A percentile compares a stretch with the other conserved stretches of the same genome.
phyloP scores from a whole-genome alignment of 64 coral and sea anemone species.

The Platygyra sinensis region DNA sequence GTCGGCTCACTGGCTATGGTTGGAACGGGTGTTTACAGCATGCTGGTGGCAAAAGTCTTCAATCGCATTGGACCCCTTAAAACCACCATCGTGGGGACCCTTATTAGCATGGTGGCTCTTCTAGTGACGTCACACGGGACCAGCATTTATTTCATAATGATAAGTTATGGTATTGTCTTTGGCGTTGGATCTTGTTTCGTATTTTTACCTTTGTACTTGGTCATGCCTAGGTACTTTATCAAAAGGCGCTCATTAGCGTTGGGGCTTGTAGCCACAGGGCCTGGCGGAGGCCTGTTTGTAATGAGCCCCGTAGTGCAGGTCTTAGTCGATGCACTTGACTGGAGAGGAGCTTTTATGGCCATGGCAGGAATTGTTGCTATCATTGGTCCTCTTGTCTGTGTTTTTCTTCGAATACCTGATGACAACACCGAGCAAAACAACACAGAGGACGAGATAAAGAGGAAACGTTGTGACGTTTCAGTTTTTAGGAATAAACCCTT shows the following conservation, averaged over 20 bases:
- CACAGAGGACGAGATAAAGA: background rate
- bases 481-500: background rate
- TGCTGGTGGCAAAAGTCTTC: constrained; percentile 14
- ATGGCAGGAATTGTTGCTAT: constrained; percentile 32
- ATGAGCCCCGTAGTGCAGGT: constrained; percentile 16
- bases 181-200: constrained; percentile 26
- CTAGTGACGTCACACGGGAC: constrained; percentile 6
- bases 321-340: constrained; percentile 19
- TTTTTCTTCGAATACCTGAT: background rate
- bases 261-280: constrained; percentile 25
- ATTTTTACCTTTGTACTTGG: constrained; percentile 19
- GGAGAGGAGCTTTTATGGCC: constrained; percentile 17
- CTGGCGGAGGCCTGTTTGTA: constrained; percentile 17
- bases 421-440: background rate
- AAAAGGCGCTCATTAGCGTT: constrained; percentile 35
- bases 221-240: no score
- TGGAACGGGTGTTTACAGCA: constrained; percentile 1
- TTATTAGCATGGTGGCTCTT: background rate
- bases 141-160: background rate
- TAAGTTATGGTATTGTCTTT: constrained; percentile 16
- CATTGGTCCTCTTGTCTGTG: background rate
- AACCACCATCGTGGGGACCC: background rate
- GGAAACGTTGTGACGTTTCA: background rate
- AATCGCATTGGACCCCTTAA: constrained; percentile 9
- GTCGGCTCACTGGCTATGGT: constrained; percentile 36